These are phyloP conservation scores for Labrus mixtus DNA, from an alignment of 2,113 vertebrate genomes.

Conservation along the genomic window DNA sequence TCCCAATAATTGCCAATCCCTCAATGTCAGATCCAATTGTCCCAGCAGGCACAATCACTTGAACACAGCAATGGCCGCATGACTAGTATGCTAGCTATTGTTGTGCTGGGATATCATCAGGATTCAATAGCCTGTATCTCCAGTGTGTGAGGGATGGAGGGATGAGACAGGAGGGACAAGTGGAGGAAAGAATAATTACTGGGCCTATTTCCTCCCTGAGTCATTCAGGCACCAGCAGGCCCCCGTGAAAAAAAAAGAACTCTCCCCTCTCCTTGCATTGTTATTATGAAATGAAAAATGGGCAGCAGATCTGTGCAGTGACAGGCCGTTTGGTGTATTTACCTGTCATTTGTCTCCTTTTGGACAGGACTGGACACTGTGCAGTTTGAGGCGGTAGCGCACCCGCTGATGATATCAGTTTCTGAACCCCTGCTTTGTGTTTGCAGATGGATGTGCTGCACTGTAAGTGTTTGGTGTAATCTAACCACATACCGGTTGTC, in stretches of 20 bases:
- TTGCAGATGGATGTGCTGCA: constrained; percentile 63
- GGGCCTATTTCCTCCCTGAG: constrained; percentile 68
- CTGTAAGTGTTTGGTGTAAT: constrained; percentile 61
- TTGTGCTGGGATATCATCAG: constrained; percentile 72
- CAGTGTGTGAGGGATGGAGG: constrained; percentile 66
- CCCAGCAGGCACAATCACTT: constrained; percentile 36
- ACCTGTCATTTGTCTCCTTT: constrained; percentile 77
- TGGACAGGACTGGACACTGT: constrained; percentile 67
- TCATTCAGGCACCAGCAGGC: constrained; percentile 70
- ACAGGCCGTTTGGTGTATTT: constrained; percentile 72
- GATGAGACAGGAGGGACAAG: constrained; percentile 69
- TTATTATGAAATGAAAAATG: constrained; percentile 78
- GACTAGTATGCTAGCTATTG: constrained; percentile 45
- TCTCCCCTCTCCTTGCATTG: constrained; percentile 67
- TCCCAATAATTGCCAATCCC: constrained; percentile 64
- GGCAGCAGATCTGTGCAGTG: constrained; percentile 57
- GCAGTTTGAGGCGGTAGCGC: constrained; percentile 39
- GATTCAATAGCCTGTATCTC: constrained; percentile 70
- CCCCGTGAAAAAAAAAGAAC: constrained; percentile 33
- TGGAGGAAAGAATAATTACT: constrained; percentile 78
- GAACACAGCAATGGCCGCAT: constrained; percentile 14
- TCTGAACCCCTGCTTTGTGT: constrained; percentile 48
- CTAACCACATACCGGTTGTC: constrained; percentile 60
- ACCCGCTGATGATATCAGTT: constrained; percentile 63
- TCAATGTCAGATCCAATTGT: constrained; percentile 53